Evolutionary conservation across 2,888 invertebrate species (phyloP), one percentile per base, ranked within the genome.

Genomic region (Nemapogon koenigi): DNA sequence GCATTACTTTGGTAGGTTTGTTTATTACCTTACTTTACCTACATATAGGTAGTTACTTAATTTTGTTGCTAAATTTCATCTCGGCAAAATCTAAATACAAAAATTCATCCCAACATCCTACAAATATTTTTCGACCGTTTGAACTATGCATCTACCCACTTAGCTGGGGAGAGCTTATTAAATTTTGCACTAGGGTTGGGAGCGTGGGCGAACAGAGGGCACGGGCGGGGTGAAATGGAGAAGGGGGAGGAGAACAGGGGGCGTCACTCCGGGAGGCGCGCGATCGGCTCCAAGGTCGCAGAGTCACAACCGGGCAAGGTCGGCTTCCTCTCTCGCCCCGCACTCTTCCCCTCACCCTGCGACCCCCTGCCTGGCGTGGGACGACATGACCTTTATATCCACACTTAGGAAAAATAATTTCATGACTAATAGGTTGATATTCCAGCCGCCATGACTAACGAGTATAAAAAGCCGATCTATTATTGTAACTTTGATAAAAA

Each of bases 261-360:
- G 45, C 48, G 41, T 49, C 45, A 48, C 43, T 40, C 43, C 36
- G 46, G 41, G 47, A 49, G 42, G 51, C 48, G 51, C 52, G 47
- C 53, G 57, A 52, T 54, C 60, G 64, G 72, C 66, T 70, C 71
- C 73, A 76, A 75, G 76, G 76, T 76, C 75, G 69, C 71, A 69
- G 73, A 76, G 76, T 78, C 76, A 78, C 73, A 66, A 73, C 75
- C 76, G 76, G 76, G 76, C 76, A 78, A 76, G 76, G 76, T 76
- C 75, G 59, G 59, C 61, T 62, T 69, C 71, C 70, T 73, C 72
- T 71, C 73, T 70, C 72, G 69, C 70, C 71, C 17, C 29, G 19
- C 40, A 16, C 17, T 11, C 41, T 13, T 6, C 28, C 37, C 35
- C 16, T 13, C 31, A 17, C 30, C 68, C 64, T 62, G 53, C 50